Evolutionary conservation across 2,888 invertebrate genomes (phyloP).

Genomic region (Helicoverpa assulta): DNA sequence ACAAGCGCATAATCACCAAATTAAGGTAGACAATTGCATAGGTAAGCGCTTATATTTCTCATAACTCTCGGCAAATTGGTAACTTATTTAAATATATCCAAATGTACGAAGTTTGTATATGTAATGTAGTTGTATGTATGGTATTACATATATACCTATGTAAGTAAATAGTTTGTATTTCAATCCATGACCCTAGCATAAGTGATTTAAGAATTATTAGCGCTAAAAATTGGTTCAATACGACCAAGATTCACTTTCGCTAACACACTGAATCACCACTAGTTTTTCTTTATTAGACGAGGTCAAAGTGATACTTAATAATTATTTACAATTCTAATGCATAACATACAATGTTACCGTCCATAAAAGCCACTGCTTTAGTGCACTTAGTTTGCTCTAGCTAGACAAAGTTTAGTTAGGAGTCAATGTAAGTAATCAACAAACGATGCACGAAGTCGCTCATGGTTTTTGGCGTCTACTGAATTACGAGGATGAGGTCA

Average conservation of each 20-base stretch:
- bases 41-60: no score
- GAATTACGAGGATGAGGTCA: slow-evolving; percentile 78
- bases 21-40: neutral
- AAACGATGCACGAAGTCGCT: slow-evolving; percentile 65
- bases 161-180: no score
- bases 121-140: no score
- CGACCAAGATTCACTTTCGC: neutral
- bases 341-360: neutral
- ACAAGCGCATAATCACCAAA: neutral
- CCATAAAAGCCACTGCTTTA: neutral
- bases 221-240: no score
- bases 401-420: slow-evolving; percentile 17
- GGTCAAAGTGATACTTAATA: slow-evolving; percentile 1
- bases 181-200: no score
- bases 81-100: no score
- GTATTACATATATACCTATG: no score
- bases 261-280: neutral
- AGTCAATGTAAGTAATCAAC: slow-evolving; percentile 50
- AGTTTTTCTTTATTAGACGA: slow-evolving; percentile 2
- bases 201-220: no score
- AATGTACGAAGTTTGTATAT: no score
- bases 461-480: slow-evolving; percentile 61
- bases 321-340: neutral
- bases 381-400: slow-evolving; percentile 13
- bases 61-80: no score